Evolutionary conservation across 1,140 invertebrate species (phyloP).

Genomic region (Glossosoma conforme): DNA sequence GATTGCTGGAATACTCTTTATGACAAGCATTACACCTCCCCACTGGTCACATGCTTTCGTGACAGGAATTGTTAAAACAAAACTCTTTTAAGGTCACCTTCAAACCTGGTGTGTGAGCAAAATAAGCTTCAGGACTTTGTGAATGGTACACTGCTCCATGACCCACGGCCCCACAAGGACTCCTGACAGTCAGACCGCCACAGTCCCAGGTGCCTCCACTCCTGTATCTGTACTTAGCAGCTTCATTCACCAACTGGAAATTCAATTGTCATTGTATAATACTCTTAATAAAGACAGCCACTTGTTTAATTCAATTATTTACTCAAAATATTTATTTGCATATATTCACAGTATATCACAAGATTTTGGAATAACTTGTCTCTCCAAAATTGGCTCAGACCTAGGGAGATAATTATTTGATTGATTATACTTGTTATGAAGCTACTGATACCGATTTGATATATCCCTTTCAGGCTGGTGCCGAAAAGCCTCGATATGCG

Average conservation of each 20-base stretch:
- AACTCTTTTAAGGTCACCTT: too few species aligned
- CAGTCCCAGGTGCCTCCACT: conserved; percentile 88
- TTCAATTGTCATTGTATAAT: conserved; percentile 5
- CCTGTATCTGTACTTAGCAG: conserved; percentile 91
- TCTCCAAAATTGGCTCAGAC: too few species aligned
- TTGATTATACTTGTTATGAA: too few species aligned
- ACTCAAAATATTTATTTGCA: not conserved
- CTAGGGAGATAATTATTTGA: too few species aligned
- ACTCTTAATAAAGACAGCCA: not conserved
- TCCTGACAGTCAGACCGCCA: conserved; percentile 85
- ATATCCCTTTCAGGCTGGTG: too few species aligned
- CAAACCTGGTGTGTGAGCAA: conserved; percentile 91
- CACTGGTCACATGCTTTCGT: too few species aligned
- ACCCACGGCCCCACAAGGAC: conserved; percentile 82
- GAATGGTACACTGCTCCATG: conserved; percentile 98
- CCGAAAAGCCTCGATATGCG: too few species aligned
- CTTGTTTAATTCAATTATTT: not conserved
- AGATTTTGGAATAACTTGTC: too few species aligned
- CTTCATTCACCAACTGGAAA: conserved; percentile 75
- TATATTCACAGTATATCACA: not conserved
- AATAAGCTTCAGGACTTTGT: conserved; percentile 96
- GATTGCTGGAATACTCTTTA: too few species aligned
- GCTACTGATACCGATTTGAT: too few species aligned
- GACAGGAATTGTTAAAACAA: too few species aligned
- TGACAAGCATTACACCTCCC: too few species aligned